Evolutionary conservation across 2,113 vertebrate species (phyloP).

Genomic region (Okapia johnstoni): DNA sequence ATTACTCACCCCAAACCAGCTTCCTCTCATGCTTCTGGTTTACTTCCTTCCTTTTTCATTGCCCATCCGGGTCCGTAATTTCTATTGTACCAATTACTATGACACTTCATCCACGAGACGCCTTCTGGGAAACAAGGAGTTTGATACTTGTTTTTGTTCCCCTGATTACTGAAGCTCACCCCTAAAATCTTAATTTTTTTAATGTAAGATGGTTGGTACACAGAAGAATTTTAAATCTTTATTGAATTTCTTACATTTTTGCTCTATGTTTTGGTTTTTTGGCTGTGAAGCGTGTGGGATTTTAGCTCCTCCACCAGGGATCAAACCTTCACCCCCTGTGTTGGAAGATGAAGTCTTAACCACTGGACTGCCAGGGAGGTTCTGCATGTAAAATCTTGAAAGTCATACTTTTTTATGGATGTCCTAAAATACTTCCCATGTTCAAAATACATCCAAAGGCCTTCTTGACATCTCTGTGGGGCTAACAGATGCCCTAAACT

Average conservation of each 20-base stretch:
- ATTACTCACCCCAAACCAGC: neutral
- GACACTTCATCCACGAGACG: fast-evolving
- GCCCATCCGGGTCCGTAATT: neutral
- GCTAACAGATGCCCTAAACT: neutral
- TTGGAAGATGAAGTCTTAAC: neutral
- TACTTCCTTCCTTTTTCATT: neutral
- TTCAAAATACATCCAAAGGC: neutral
- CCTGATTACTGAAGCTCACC: neutral
- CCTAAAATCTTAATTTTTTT: neutral
- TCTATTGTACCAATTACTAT: neutral
- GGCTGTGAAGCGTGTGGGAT: neutral
- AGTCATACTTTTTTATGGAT: neutral
- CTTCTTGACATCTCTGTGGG: neutral
- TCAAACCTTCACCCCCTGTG: neutral
- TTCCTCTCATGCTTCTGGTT: neutral
- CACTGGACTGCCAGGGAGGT: neutral
- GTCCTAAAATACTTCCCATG: neutral
- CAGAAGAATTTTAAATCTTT: neutral
- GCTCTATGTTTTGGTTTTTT: neutral
- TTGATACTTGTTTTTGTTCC: neutral
- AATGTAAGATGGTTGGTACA: neutral
- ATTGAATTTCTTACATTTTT: neutral
- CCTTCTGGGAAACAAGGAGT: neutral
- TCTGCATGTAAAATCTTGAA: neutral
- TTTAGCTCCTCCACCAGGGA: neutral